Conservation (phyloP, 1,140 invertebrate genomes). For the Halictus rubicundus region DNA sequence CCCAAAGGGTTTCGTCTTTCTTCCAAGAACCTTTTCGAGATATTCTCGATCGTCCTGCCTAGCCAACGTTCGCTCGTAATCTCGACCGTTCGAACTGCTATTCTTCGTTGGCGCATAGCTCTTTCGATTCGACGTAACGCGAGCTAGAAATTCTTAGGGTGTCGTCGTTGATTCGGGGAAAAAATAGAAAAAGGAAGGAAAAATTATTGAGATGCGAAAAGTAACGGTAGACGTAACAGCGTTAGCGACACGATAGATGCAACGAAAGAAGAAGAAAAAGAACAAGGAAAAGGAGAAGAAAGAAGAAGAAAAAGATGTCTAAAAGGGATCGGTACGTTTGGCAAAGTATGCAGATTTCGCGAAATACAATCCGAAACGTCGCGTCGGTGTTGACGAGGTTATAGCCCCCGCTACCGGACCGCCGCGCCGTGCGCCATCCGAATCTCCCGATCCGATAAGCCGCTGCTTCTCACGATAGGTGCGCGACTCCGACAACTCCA, state of each 20-base stretch:
- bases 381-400: slow-evolving; percentile 68
- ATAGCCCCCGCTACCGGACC: slow-evolving; percentile 66
- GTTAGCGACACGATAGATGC: background rate
- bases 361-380: slow-evolving; percentile 72
- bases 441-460: slow-evolving; percentile 67
- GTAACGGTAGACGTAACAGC: too few species aligned
- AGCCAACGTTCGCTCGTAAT: too few species aligned
- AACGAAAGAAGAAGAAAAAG: slow-evolving; percentile 1
- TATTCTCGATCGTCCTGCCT: slow-evolving; percentile 40
- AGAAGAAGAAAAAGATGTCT: slow-evolving; percentile 3
- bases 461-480: slow-evolving; percentile 70
- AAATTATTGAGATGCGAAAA: too few species aligned
- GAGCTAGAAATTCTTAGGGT: too few species aligned
- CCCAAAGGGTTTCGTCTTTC: slow-evolving; percentile 55
- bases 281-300: background rate
- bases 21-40: slow-evolving; percentile 58
- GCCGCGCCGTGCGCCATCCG: slow-evolving; percentile 61
- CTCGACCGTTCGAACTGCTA: too few species aligned
- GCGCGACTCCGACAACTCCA: too few species aligned
- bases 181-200: too few species aligned
- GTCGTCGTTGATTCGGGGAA: too few species aligned
- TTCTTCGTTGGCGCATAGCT: too few species aligned
- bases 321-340: slow-evolving; percentile 16
- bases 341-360: slow-evolving; percentile 62
- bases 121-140: too few species aligned